phyloP scores from a whole-genome alignment of 2,113 vertebrate species.

The Neotoma lepida region DNA sequence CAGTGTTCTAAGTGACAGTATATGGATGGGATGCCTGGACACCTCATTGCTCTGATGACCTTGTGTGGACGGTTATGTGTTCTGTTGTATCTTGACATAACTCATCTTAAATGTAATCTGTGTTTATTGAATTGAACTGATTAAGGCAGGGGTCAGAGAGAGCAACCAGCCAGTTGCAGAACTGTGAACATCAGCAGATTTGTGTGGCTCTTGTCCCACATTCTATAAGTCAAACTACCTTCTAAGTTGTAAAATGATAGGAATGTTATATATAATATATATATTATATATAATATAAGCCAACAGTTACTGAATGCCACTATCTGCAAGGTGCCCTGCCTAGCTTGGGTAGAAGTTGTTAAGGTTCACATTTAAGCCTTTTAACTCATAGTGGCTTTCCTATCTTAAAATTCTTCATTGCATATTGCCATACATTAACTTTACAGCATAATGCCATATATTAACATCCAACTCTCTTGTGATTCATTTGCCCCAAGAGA shows the following conservation, averaged over 20 bases:
- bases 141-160: background rate
- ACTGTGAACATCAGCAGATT: background rate
- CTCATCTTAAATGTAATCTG: background rate
- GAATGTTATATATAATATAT: background rate
- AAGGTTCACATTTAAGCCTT: background rate
- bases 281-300: background rate
- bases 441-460: background rate
- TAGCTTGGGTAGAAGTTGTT: background rate
- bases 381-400: background rate
- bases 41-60: background rate
- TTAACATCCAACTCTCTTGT: background rate
- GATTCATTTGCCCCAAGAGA: background rate
- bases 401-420: background rate
- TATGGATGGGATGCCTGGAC: background rate
- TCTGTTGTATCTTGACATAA: constrained; percentile 12
- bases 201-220: background rate
- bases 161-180: background rate
- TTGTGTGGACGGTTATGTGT: background rate
- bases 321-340: background rate
- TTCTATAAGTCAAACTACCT: background rate
- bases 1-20: background rate
- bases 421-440: background rate
- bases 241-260: background rate
- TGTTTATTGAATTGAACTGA: background rate
- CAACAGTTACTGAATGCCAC: background rate